A percentile compares a stretch with the other conserved stretches of the same genome.
These are phyloP conservation scores for Danio aesculapii DNA, from an alignment of 2,797 vertebrate genomes.

Conservation along the genomic window DNA sequence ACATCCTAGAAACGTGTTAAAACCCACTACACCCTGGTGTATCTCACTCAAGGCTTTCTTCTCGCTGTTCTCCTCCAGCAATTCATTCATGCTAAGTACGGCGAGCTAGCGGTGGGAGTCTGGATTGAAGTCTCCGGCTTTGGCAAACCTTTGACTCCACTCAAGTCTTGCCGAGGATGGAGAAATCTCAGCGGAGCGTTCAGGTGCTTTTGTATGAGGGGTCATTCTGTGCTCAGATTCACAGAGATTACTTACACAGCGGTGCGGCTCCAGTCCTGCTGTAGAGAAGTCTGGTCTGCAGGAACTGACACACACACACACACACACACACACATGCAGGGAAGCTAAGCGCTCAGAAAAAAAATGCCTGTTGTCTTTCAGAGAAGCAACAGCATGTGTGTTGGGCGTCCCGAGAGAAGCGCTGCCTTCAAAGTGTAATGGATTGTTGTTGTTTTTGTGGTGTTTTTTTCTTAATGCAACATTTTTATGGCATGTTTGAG, in stretches of 20 bases:
- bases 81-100: slow-evolving; percentile 4
- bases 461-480: slow-evolving; percentile 18
- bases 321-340: too few species aligned
- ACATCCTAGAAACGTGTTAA: background rate
- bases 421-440: slow-evolving; percentile 32
- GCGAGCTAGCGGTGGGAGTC: slow-evolving; percentile 4
- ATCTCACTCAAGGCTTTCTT: background rate
- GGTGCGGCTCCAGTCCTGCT: slow-evolving; percentile 6
- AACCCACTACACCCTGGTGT: background rate
- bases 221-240: slow-evolving; percentile 69
- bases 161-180: slow-evolving; percentile 1
- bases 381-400: slow-evolving; percentile 35
- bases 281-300: background rate
- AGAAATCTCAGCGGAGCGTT: slow-evolving; percentile 1
- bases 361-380: slow-evolving; percentile 29
- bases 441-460: slow-evolving; percentile 4
- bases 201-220: slow-evolving; percentile 59
- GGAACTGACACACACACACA: too few species aligned
- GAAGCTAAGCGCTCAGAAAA: slow-evolving; percentile 22
- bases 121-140: background rate
- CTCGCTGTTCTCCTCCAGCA: background rate
- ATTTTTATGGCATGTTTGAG: slow-evolving; percentile 41
- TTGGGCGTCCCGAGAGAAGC: slow-evolving; percentile 12
- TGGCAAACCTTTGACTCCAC: slow-evolving; percentile 9
- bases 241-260: slow-evolving; percentile 45